phyloP scores from a whole-genome alignment of 2,797 vertebrate genomes.

The Cyprinodon diabolis region DNA sequence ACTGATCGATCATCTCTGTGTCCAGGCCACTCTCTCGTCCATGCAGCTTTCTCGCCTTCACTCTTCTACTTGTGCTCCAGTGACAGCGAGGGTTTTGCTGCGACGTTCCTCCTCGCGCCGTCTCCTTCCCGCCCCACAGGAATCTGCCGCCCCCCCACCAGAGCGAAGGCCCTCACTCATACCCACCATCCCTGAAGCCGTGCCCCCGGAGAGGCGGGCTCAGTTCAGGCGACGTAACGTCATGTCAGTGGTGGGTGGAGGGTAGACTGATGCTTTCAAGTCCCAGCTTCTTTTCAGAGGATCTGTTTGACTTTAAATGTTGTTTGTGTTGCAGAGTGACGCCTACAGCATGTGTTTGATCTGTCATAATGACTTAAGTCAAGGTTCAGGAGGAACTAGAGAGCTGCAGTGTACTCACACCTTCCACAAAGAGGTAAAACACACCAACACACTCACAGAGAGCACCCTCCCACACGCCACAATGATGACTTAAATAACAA shows the following conservation, averaged over 20 bases:
- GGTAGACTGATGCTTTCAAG: neutral
- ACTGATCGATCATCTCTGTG: neutral
- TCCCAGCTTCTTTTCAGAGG: neutral
- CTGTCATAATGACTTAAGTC: slow-evolving; percentile 71
- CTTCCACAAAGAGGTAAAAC: slow-evolving; percentile 70
- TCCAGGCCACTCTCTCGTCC: slow-evolving; percentile 80
- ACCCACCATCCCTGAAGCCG: slow-evolving; percentile 79
- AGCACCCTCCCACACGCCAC: neutral
- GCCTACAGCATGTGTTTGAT: slow-evolving; percentile 74
- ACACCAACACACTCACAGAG: neutral
- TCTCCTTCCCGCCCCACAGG: slow-evolving; percentile 70
- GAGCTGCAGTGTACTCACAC: slow-evolving; percentile 76
- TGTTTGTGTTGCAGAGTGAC: slow-evolving; percentile 67
- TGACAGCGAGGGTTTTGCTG: slow-evolving; percentile 79
- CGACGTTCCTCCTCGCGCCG: slow-evolving; percentile 68
- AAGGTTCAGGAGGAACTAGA: slow-evolving; percentile 56
- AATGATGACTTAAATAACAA: neutral
- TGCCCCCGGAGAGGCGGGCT: slow-evolving; percentile 70
- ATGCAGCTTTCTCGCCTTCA: slow-evolving; percentile 80
- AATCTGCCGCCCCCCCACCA: slow-evolving; percentile 26
- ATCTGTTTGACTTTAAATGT: neutral
- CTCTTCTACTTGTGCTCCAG: slow-evolving; percentile 66
- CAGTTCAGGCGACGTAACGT: slow-evolving; percentile 84
- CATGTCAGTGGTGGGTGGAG: slow-evolving; percentile 81
- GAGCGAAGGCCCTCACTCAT: slow-evolving; percentile 68